phyloP scores from a whole-genome alignment of 2,113 vertebrate species.

The Orycteropus afer region DNA sequence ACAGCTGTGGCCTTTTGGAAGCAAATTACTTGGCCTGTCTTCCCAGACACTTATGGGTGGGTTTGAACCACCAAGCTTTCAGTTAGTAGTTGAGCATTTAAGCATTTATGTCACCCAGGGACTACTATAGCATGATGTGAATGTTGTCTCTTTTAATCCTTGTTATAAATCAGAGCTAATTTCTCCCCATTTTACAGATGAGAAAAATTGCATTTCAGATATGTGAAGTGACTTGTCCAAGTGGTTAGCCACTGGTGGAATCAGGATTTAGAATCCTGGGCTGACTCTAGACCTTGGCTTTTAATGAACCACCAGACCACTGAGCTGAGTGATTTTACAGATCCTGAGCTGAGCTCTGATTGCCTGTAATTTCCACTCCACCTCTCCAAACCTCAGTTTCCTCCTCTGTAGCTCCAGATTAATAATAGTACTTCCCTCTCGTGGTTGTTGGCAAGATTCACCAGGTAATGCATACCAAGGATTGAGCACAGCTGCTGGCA shows the following conservation, averaged over 20 bases:
- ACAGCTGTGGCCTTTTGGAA: no score
- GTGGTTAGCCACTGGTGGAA: background rate
- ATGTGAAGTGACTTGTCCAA: background rate
- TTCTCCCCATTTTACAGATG: background rate
- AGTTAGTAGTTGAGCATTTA: background rate
- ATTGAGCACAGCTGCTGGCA: background rate
- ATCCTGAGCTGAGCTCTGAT: background rate
- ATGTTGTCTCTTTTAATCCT: background rate
- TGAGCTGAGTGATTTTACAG: background rate
- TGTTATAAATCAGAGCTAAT: background rate
- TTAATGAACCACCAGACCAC: background rate
- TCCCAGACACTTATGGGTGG: background rate
- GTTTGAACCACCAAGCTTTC: background rate
- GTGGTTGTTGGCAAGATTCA: background rate
- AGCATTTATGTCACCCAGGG: background rate
- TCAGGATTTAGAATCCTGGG: background rate
- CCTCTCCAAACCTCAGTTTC: background rate
- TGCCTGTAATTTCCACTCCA: background rate
- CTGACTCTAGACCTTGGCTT: background rate
- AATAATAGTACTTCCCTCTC: background rate
- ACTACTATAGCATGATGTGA: background rate
- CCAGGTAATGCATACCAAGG: fast-evolving
- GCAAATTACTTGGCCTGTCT: background rate
- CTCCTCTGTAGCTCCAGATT: background rate
- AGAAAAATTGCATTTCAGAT: background rate